phyloP scores from a whole-genome alignment of 2,888 invertebrate species.

The Drosophila glabriapex region DNA sequence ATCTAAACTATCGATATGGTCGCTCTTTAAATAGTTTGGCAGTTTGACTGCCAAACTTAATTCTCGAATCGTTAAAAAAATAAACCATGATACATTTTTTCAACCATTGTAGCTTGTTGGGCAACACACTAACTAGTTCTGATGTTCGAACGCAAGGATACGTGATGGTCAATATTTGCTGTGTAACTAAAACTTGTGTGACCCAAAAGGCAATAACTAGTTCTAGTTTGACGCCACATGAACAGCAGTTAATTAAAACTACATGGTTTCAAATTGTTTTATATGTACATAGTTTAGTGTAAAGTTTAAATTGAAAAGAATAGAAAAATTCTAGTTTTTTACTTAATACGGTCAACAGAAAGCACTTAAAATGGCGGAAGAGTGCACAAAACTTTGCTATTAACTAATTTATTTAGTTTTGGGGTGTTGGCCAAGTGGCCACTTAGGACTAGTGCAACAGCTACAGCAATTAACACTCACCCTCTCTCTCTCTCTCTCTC shows the following conservation, averaged over 20 bases:
- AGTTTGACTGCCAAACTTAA: not conserved
- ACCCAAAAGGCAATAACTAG: constrained; percentile 9
- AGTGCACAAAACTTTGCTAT: constrained; percentile 35
- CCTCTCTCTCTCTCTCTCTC: not conserved
- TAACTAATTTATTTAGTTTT: constrained; percentile 23
- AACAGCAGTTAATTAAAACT: constrained; percentile 58
- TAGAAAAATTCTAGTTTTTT: constrained; percentile 2
- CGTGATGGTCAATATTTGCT: not conserved
- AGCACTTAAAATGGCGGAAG: constrained; percentile 29
- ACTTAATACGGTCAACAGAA: constrained; percentile 20
- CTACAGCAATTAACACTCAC: constrained; percentile 7
- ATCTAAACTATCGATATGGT: not conserved
- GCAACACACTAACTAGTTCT: not conserved
- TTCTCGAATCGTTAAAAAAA: not conserved
- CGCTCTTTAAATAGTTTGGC: not conserved
- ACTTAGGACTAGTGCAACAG: constrained; percentile 26
- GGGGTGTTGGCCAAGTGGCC: constrained; percentile 23
- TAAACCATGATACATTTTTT: not conserved
- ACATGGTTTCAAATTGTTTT: constrained; percentile 41
- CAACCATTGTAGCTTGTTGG: not conserved
- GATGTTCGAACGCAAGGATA: not conserved
- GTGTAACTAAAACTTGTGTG: not conserved
- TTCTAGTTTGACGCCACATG: constrained; percentile 1
- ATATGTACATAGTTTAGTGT: constrained; percentile 30
- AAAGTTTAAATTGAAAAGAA: constrained; percentile 50